Percentiles rank a stretch among this genome's conserved stretches.
phyloP scores from a whole-genome alignment of 2,113 vertebrate genomes.

The Budorcas taxicolor region DNA sequence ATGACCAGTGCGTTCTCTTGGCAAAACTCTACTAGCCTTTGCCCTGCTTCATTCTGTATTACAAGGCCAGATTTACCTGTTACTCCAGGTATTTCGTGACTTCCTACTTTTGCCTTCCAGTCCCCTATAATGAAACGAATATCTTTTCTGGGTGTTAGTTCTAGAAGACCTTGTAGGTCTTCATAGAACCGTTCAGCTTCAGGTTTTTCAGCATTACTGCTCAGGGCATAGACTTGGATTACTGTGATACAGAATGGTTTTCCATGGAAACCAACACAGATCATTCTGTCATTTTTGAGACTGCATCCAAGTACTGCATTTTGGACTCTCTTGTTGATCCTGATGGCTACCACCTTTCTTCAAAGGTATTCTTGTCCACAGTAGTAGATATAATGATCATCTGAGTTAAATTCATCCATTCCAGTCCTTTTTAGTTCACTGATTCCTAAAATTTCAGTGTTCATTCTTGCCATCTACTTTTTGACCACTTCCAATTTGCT shows the following conservation, averaged over 20 bases:
- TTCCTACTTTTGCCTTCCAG: not conserved
- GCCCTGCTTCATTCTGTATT: not conserved
- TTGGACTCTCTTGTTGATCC: too few relatives aligned
- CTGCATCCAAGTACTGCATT: too few relatives aligned
- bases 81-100: not conserved
- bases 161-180: not conserved
- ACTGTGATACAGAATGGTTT: not conserved
- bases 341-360: too few relatives aligned
- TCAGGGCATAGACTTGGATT: not conserved
- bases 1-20: not conserved
- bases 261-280: not conserved
- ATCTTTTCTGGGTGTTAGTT: not conserved
- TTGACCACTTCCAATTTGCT: too few relatives aligned
- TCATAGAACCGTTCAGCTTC: not conserved
- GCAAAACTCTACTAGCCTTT: not conserved
- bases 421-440: too few relatives aligned
- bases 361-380: too few relatives aligned
- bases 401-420: too few relatives aligned
- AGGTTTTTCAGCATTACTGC: not conserved
- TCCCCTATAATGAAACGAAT: not conserved
- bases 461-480: too few relatives aligned
- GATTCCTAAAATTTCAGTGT: too few relatives aligned
- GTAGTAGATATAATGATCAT: too few relatives aligned
- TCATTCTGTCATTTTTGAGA: not conserved
- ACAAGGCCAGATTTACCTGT: not conserved